Conservation (phyloP, 2,113 vertebrate genomes). For the Drymodes brunneopygia region DNA sequence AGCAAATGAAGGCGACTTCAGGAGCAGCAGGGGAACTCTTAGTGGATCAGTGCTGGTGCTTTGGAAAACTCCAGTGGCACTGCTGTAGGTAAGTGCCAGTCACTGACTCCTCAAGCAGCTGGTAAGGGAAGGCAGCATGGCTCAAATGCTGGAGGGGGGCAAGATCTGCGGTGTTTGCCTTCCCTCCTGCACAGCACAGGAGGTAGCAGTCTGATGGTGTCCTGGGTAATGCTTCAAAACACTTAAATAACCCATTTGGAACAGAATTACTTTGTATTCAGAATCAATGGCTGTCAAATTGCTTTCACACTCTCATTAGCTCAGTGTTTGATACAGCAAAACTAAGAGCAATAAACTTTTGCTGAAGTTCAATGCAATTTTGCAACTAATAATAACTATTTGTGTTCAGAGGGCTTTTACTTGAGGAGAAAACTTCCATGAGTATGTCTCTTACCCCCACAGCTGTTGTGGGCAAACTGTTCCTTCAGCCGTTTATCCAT, state of each 20-base stretch:
- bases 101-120: neutral
- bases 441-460: neutral
- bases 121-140: neutral
- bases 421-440: neutral
- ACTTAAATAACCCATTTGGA: neutral
- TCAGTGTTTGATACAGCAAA: neutral
- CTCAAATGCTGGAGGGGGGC: neutral
- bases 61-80: neutral
- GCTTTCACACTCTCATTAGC: neutral
- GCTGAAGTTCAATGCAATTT: neutral
- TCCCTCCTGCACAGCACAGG: neutral
- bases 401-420: neutral
- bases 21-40: neutral
- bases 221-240: neutral
- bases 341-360: neutral
- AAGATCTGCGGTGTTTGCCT: neutral
- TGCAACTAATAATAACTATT: neutral
- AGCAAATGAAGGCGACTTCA: neutral
- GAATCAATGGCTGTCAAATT: neutral
- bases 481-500: accelerated
- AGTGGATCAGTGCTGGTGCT: neutral
- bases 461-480: neutral
- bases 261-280: neutral
- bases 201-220: neutral
- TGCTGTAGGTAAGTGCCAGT: neutral